Evolutionary conservation across 2,113 vertebrate genomes (phyloP).

Genomic region (Dissostichus mawsoni): DNA sequence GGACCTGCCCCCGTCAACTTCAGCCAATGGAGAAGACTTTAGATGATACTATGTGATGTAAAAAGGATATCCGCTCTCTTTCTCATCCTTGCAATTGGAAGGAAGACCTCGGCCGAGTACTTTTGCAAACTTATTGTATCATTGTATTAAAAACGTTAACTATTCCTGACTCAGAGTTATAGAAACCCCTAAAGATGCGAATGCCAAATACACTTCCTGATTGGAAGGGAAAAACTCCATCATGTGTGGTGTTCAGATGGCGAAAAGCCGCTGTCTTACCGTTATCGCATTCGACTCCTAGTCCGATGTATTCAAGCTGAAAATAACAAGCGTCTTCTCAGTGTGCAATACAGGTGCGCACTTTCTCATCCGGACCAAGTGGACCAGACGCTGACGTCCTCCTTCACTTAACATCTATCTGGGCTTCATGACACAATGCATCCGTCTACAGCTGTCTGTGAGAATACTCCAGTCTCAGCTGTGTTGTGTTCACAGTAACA

Average conservation of each 20-base stretch:
- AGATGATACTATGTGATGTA: too few species aligned
- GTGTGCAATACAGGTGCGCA: slow-evolving; percentile 32
- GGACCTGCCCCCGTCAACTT: too few species aligned
- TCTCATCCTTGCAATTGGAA: too few species aligned
- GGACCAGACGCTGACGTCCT: slow-evolving; percentile 39
- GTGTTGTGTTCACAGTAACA: slow-evolving; percentile 22
- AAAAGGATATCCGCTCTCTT: too few species aligned
- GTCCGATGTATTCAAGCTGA: slow-evolving; percentile 36
- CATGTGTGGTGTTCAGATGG: background rate
- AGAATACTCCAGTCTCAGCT: slow-evolving; percentile 20
- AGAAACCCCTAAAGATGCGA: background rate
- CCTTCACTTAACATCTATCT: slow-evolving; percentile 51
- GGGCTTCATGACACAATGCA: slow-evolving; percentile 37
- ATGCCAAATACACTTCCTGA: slow-evolving; percentile 31
- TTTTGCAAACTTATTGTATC: too few species aligned
- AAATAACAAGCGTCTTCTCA: slow-evolving; percentile 32
- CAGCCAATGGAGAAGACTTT: too few species aligned
- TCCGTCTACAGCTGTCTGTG: slow-evolving; percentile 31
- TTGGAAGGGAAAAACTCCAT: slow-evolving; percentile 16
- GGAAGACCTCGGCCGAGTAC: too few species aligned
- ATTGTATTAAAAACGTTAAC: too few species aligned
- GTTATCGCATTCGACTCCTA: background rate
- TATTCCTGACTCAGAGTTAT: too few species aligned
- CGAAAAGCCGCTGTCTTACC: background rate
- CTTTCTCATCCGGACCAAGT: slow-evolving; percentile 28